Evolutionary conservation across 2,888 invertebrate genomes (phyloP), one percentile per base, ranked within the genome.

Genomic region (Himalopsyche kuldschensis): DNA sequence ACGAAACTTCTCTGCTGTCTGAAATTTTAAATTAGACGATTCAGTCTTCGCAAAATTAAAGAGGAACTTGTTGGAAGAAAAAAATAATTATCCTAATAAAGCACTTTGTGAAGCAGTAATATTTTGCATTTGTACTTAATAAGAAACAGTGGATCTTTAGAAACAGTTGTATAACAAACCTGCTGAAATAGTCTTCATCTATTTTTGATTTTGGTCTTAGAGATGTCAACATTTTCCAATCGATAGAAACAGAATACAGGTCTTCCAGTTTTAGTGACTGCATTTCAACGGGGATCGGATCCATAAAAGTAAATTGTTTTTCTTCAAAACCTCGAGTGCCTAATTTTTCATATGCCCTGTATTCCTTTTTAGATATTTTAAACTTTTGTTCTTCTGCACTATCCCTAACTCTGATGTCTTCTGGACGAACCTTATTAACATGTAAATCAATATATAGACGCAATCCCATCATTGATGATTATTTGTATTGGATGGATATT

Each of bases 221-320:
- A n/a, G 96, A 95, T 17, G 97, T 97, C 82, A 98, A 91, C 97
- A 98, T 97, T 89, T 96, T 94, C 97, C 97, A 98, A 88, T 97
- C 97, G 85, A 98, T 98, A 48, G 96, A 94, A 24, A 97, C 97
- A 11, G 95, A 93, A 87, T 96, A 96, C 78, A 97, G 90, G 87
- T 97, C 97, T 78, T 94, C 93, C 87, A 96, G 92, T 88, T 94
- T 94, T 69, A 96, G 91, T 11, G 92, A 91, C 87, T 92, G 93
- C 97, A 97, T 97, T 89, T 97, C 97, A 0, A 92, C 91, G 2
- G 97, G 97, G 86, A 97, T 91, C 0, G 97, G 97, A 90, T 97
- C 95, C 87, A 93, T 92, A 87, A 93, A 94, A 0, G 89, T 90
- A 84, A 90, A 92, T 32, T 92, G 89, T 87, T 91, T 92, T 86